These are phyloP conservation scores for Agonopterix alstromeriana DNA, from an alignment of 2,888 invertebrate genomes.

Conservation along the genomic window DNA sequence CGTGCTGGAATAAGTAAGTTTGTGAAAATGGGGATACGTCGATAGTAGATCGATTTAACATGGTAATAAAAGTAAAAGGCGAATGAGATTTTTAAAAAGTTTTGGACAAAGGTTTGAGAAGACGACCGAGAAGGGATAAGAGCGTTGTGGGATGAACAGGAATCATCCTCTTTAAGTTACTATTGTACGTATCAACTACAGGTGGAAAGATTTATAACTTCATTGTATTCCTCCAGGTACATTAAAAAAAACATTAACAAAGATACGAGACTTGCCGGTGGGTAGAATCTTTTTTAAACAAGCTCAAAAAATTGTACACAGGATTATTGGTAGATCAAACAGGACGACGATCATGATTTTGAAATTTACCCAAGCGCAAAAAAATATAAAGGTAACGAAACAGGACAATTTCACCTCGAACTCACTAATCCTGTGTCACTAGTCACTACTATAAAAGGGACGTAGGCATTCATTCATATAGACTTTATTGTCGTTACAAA, in stretches of 20 bases:
- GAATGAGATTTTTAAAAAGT: too few relatives aligned
- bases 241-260: neutral
- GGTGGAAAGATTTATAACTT: neutral
- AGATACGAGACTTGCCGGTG: neutral
- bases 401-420: conserved; percentile 41
- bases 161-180: too few relatives aligned
- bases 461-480: conserved; percentile 57
- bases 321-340: too few relatives aligned
- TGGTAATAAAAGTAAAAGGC: too few relatives aligned
- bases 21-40: too few relatives aligned
- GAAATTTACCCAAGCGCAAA: conserved; percentile 27
- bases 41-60: too few relatives aligned
- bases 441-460: conserved; percentile 49
- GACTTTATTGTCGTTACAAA: conserved; percentile 44
- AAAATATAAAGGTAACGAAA: conserved; percentile 17
- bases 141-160: too few relatives aligned
- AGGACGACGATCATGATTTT: conserved; percentile 1
- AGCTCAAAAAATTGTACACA: too few relatives aligned
- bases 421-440: conserved; percentile 44
- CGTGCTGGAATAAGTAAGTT: too few relatives aligned
- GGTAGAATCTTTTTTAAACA: neutral
- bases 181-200: too few relatives aligned
- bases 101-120: too few relatives aligned
- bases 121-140: too few relatives aligned
- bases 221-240: neutral